phyloP scores from a whole-genome alignment of 2,113 vertebrate genomes.

The Psittacula cyanocephala region DNA sequence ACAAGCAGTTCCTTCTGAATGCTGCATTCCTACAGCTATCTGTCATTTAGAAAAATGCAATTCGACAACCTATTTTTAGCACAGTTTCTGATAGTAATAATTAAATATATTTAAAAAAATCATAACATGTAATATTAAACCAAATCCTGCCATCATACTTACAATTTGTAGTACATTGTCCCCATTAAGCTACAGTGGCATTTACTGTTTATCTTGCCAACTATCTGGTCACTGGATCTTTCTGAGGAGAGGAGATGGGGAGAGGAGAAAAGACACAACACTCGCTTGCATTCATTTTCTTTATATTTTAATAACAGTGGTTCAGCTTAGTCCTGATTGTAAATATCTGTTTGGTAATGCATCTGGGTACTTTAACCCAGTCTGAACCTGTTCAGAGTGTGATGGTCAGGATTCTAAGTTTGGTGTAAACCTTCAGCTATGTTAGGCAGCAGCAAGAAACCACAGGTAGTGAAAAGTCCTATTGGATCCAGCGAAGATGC shows the following conservation, averaged over 20 bases:
- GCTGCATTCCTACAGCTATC: conserved; percentile 3
- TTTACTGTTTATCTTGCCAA: conserved; percentile 4
- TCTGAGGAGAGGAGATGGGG: background rate
- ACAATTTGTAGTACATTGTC: background rate
- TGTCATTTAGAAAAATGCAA: conserved; percentile 44
- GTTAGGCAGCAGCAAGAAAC: background rate
- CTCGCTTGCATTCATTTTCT: background rate
- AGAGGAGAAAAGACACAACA: background rate
- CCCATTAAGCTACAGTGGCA: background rate
- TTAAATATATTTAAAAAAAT: background rate
- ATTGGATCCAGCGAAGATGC: background rate
- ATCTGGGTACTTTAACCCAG: background rate
- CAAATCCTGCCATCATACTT: background rate
- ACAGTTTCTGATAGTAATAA: background rate
- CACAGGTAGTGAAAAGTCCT: background rate
- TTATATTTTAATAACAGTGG: background rate
- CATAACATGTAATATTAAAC: background rate
- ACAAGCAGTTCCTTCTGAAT: conserved; percentile 49
- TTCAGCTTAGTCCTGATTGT: background rate
- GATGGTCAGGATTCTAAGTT: background rate
- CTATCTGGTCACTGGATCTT: background rate
- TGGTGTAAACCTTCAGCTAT: background rate
- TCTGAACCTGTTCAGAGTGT: background rate
- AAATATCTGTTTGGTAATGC: background rate
- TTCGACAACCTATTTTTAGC: conserved; percentile 20